phyloP scores from a whole-genome alignment of 1,140 invertebrate genomes.

The Callitettix versicolor region DNA sequence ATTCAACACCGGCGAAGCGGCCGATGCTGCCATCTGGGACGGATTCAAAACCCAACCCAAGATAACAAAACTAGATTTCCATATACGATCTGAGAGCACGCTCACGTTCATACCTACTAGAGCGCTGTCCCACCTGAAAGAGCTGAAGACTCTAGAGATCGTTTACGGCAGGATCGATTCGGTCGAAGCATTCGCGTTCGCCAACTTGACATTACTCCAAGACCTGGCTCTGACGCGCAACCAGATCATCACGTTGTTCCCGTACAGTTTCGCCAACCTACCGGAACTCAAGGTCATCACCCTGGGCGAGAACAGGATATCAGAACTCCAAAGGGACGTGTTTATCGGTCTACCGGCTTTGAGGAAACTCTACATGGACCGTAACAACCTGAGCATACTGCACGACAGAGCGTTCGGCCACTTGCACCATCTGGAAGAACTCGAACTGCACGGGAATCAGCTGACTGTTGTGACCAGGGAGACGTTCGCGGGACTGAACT shows the following conservation, averaged over 20 bases:
- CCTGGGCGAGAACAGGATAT: constrained; percentile 58
- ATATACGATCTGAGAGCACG: constrained; percentile 49
- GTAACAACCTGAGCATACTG: constrained; percentile 60
- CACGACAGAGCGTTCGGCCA: constrained; percentile 59
- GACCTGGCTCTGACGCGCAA: constrained; percentile 55
- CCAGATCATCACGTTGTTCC: constrained; percentile 48
- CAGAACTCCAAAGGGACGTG: constrained; percentile 53
- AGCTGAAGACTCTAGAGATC: constrained; percentile 51
- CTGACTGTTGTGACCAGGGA: constrained; percentile 54
- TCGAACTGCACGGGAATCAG: constrained; percentile 58
- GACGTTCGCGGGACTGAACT: constrained; percentile 55
- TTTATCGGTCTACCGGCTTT: constrained; percentile 59
- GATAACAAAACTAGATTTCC: constrained; percentile 53
- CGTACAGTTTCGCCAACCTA: constrained; percentile 55
- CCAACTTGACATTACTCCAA: constrained; percentile 51
- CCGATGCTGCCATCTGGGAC: constrained; percentile 52
- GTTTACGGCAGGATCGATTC: constrained; percentile 58
- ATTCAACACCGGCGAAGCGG: constrained; percentile 47
- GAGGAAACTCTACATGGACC: constrained; percentile 49
- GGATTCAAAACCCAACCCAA: constrained; percentile 56
- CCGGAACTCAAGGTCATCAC: constrained; percentile 50
- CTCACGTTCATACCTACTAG: constrained; percentile 56
- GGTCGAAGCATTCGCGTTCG: constrained; percentile 53
- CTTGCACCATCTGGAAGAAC: constrained; percentile 47
- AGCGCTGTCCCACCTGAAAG: constrained; percentile 49